These are phyloP conservation scores for Drosophila aldrichi DNA, from an alignment of 2,888 invertebrate species.

Conservation along the genomic window DNA sequence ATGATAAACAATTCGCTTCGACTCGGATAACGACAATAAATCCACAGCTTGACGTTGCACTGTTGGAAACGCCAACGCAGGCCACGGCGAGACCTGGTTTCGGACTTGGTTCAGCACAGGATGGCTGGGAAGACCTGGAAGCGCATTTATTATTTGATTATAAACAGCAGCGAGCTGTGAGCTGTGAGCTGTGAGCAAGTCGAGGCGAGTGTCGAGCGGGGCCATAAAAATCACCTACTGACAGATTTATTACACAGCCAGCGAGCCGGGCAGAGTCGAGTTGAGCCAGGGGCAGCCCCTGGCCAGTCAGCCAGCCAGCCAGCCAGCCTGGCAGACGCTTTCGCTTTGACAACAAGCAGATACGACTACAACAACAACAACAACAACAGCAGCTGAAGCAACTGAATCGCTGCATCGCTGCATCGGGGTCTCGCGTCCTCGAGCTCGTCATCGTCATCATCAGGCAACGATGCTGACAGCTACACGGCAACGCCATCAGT, in stretches of 20 bases:
- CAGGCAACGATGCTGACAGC: slow-evolving; percentile 81
- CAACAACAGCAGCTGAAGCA: slow-evolving; percentile 35
- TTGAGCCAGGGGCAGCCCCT: slow-evolving; percentile 45
- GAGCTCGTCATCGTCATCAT: slow-evolving; percentile 75
- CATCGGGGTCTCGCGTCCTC: slow-evolving; percentile 55
- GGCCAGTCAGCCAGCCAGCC: slow-evolving; percentile 30
- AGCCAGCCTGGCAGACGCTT: slow-evolving; percentile 42
- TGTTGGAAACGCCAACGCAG: slow-evolving; percentile 64
- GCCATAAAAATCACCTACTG: slow-evolving; percentile 82
- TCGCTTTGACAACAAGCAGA: slow-evolving; percentile 76
- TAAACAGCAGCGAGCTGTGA: slow-evolving; percentile 66
- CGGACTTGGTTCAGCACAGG: slow-evolving; percentile 20
- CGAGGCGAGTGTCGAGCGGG: slow-evolving; percentile 72
- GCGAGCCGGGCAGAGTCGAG: slow-evolving; percentile 41
- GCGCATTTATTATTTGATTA: slow-evolving; percentile 80
- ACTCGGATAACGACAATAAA: slow-evolving; percentile 72
- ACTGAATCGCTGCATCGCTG: slow-evolving; percentile 38
- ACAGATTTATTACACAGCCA: slow-evolving; percentile 83
- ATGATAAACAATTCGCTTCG: slow-evolving; percentile 72
- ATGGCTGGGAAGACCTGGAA: slow-evolving; percentile 57
- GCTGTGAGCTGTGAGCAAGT: slow-evolving; percentile 38
- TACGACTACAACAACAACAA: slow-evolving; percentile 58
- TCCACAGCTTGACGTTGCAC: slow-evolving; percentile 55
- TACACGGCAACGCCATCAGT: slow-evolving; percentile 81
- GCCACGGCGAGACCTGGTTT: slow-evolving; percentile 21